Evolutionary conservation across 2,113 vertebrate genomes (phyloP).

Genomic region (Phrynosoma blainvillii): DNA sequence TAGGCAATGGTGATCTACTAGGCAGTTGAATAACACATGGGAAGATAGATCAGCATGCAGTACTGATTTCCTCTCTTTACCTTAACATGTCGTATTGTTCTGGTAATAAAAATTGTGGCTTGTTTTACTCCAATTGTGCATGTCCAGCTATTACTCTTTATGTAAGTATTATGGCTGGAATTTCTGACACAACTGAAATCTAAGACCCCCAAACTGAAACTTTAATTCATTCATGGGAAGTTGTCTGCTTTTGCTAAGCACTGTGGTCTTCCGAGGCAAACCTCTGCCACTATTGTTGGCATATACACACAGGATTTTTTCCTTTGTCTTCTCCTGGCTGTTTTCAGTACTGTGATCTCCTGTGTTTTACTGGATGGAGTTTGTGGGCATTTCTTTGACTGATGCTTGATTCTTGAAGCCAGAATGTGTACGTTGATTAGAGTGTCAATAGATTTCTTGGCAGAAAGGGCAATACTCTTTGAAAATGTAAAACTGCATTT

Average conservation of each 20-base stretch:
- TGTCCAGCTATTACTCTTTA: too few species aligned
- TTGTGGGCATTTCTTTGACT: conserved; percentile 58
- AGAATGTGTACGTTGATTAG: conserved; percentile 73
- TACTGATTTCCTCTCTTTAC: too few species aligned
- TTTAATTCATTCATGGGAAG: conserved; percentile 39
- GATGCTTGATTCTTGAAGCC: conserved; percentile 72
- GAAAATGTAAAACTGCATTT: conserved; percentile 72
- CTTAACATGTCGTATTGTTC: too few species aligned
- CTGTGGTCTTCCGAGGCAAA: conserved; percentile 55
- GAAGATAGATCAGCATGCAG: too few species aligned
- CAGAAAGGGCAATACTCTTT: conserved; percentile 74
- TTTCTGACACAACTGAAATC: background rate
- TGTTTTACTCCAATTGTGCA: too few species aligned
- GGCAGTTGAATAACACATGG: too few species aligned
- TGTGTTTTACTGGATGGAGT: conserved; percentile 65
- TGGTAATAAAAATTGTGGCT: too few species aligned
- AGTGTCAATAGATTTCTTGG: conserved; percentile 74
- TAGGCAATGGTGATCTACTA: too few species aligned
- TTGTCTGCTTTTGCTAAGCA: conserved; percentile 35
- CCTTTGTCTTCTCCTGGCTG: conserved; percentile 66
- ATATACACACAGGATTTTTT: conserved; percentile 46
- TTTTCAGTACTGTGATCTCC: conserved; percentile 72
- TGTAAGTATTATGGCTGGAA: conserved; percentile 38
- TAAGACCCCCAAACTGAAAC: conserved; percentile 36
- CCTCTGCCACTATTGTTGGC: conserved; percentile 56